These are phyloP conservation scores for Thalpophila matura DNA, from an alignment of 2,888 invertebrate species.

Conservation along the genomic window DNA sequence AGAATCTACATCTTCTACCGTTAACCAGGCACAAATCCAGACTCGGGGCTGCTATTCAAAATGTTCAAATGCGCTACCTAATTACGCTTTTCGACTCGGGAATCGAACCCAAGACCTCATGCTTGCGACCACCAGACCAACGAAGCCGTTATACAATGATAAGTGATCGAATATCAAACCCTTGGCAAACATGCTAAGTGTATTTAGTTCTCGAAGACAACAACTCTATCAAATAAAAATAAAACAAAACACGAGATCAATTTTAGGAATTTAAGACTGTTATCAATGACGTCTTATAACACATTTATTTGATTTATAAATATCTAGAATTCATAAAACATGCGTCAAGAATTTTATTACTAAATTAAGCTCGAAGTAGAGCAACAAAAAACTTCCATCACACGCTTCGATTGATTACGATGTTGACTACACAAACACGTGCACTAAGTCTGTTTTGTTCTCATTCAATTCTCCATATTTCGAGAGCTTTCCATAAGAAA, in stretches of 20 bases:
- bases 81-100: too few species aligned
- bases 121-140: too few species aligned
- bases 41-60: too few species aligned
- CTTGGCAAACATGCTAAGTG: neutral
- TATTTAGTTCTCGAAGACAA: too few species aligned
- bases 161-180: constrained; percentile 1
- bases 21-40: too few species aligned
- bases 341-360: constrained; percentile 12
- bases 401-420: constrained; percentile 16
- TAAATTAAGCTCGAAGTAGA: constrained; percentile 25
- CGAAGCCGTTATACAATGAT: too few species aligned
- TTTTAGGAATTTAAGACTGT: neutral
- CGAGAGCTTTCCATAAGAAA: constrained; percentile 33
- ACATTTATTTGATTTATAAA: constrained; percentile 18
- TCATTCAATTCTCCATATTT: constrained; percentile 23
- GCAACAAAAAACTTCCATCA: constrained; percentile 11
- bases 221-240: too few species aligned
- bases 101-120: too few species aligned
- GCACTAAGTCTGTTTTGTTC: constrained; percentile 20
- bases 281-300: neutral
- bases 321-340: constrained; percentile 22
- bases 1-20: too few species aligned
- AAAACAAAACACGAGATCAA: too few species aligned
- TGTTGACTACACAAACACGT: constrained; percentile 12
- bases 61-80: too few species aligned